Evolutionary conservation across 1,140 invertebrate genomes (phyloP), one percentile per base, ranked within the genome.

Genomic region (Hydropsyche tenuis): DNA sequence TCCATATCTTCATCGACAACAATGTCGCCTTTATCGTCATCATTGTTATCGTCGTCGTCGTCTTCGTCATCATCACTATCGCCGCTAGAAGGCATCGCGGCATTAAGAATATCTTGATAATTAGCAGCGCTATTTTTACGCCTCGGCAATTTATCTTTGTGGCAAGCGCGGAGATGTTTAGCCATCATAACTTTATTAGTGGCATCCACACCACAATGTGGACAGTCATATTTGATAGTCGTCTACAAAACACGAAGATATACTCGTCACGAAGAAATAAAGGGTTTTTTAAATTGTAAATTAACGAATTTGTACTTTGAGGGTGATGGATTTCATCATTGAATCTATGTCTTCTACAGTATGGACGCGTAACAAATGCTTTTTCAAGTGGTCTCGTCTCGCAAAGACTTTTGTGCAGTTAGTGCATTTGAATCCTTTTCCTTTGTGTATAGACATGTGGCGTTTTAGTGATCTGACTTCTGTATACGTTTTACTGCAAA

Each of bases 401-500:
- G 86, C 87, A 14, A 83, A 78, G 11, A 78, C 74, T 14, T 43
- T 18, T 0, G 22, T 4, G 75, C 86, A 87, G 18, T 83, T 81
- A 75, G 85, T 85, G 3, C 85, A 82, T 12, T 82, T 75, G 63
- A 82, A 83, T 0, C 83, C 79, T 30, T 81, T 81, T 64, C 85
- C 83, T 2, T 79, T 80, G 64, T 81, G 79, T 9, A 48, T 18
- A 73, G 69, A 23, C 51, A 81, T 81, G 68, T 86, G 85, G 27
- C 80, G 78, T 65, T 81, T 80, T 25, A 86, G 76, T 73, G 83
- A 80, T 20, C 84, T 82, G 48, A 79, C 81, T 0, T 80, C 80
- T 11, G 80, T 78, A 30, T 79, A 85, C 1, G 76, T 75, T 62
- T 81, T 65, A 0, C 77, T 76, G 69, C 84, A 86, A 51, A 84